Conservation (phyloP, 2,113 vertebrate genomes). For the Hucho hucho region DNA sequence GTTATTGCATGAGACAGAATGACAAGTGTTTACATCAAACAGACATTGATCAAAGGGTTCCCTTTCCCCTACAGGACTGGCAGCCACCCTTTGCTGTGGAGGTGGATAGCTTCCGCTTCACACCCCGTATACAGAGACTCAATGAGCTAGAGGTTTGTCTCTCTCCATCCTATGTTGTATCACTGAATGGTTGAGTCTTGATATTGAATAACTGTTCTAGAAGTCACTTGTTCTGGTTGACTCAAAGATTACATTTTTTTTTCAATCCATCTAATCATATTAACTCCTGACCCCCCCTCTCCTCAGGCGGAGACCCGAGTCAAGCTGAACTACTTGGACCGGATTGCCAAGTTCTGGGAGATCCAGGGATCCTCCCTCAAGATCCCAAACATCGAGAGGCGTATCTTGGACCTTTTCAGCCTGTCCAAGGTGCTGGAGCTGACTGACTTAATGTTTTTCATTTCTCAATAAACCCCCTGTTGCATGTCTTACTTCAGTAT, state of each 20-base stretch:
- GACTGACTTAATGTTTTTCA: neutral
- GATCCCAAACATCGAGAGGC: conserved; percentile 91
- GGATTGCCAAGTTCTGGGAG: conserved; percentile 96
- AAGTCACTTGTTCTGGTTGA: neutral
- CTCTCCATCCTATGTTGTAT: no score
- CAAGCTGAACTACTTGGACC: conserved; percentile 94
- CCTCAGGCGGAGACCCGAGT: conserved; percentile 90
- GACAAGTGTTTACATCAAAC: neutral
- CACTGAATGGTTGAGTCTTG: no score
- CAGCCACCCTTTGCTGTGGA: conserved; percentile 93
- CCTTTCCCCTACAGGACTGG: conserved; percentile 76
- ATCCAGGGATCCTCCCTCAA: conserved; percentile 92
- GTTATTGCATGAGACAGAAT: neutral
- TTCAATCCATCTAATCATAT: neutral
- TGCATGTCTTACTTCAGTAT: no score
- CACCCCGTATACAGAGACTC: conserved; percentile 89
- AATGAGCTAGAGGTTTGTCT: conserved; percentile 85
- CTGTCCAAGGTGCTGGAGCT: conserved; percentile 80
- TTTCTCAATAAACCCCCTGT: no score
- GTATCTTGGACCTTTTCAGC: conserved; percentile 91
- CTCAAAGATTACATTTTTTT: neutral
- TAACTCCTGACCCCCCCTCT: neutral
- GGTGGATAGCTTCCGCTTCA: conserved; percentile 89
- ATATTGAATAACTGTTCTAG: neutral
- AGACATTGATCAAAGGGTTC: neutral